Evolutionary conservation across 1,140 invertebrate species (phyloP).

Genomic region (Aricia agestis): DNA sequence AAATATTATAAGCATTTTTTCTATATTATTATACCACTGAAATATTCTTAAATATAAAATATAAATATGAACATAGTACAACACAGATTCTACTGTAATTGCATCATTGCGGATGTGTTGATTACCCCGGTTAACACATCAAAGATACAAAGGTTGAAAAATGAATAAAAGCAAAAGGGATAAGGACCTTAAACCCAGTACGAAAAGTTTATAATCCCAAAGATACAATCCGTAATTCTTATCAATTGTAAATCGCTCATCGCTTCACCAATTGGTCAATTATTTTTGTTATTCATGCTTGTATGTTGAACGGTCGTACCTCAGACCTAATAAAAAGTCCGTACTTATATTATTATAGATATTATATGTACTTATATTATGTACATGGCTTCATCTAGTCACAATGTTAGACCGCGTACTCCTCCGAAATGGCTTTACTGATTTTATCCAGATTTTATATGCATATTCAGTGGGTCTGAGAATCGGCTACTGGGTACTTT

Average conservation of each 20-base stretch:
- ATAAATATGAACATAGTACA: conserved; percentile 12
- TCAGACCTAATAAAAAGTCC: too few species aligned
- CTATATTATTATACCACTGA: not conserved
- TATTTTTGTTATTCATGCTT: not conserved
- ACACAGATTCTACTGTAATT: not conserved
- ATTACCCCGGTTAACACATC: not conserved
- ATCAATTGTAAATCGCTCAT: not conserved
- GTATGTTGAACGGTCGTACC: too few species aligned
- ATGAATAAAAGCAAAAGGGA: not conserved
- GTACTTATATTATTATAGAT: too few species aligned
- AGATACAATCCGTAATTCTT: too few species aligned
- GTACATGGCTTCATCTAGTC: too few species aligned
- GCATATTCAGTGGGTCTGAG: too few species aligned
- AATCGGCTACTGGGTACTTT: too few species aligned
- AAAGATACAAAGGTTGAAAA: conserved; percentile 1
- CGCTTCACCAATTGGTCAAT: not conserved
- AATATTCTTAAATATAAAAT: not conserved
- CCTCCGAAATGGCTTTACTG: too few species aligned
- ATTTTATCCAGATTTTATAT: too few species aligned
- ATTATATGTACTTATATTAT: too few species aligned
- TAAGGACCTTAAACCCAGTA: not conserved
- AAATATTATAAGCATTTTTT: too few species aligned
- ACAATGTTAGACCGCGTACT: too few species aligned
- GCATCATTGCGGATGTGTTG: conserved; percentile 9
- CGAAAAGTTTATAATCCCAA: conserved; percentile 10